Percentiles rank a stretch among this genome's conserved stretches.
phyloP scores from a whole-genome alignment of 2,888 invertebrate genomes.

The Amaurobius ferox region DNA sequence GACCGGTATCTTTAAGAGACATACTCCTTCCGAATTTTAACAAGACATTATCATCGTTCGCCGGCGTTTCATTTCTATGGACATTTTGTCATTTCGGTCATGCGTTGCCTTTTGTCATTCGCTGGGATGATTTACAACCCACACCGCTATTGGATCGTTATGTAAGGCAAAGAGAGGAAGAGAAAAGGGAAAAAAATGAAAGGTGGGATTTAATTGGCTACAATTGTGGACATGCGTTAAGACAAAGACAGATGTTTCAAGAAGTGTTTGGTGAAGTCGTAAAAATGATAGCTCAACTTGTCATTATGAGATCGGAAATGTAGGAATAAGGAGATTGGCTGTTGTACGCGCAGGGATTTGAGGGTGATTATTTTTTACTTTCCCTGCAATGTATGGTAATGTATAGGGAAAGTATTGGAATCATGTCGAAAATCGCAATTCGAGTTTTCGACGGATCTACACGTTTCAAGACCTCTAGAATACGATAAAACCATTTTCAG shows the following conservation, averaged over 20 bases:
- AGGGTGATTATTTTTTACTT: too few relatives aligned
- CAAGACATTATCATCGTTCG: constrained; percentile 21
- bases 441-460: too few relatives aligned
- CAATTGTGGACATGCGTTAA: constrained; percentile 28
- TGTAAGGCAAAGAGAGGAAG: background rate
- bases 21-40: constrained; percentile 49
- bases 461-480: too few relatives aligned
- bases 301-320: background rate
- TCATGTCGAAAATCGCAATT: too few relatives aligned
- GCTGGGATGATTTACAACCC: constrained; percentile 48
- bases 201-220: constrained; percentile 36
- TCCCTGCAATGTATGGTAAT: too few relatives aligned
- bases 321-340: too few relatives aligned
- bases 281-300: background rate
- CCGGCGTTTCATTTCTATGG: constrained; percentile 20
- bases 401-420: too few relatives aligned
- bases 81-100: constrained; percentile 63
- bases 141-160: constrained; percentile 29
- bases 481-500: too few relatives aligned
- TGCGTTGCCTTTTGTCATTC: constrained; percentile 43
- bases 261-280: background rate
- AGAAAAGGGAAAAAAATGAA: too few relatives aligned
- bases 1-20: constrained; percentile 39
- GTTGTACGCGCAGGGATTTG: too few relatives aligned
- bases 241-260: constrained; percentile 40